Evolutionary conservation across 1,140 invertebrate genomes (phyloP), one percentile per base, ranked within the genome.

Genomic region (Odontomachus brunneus): DNA sequence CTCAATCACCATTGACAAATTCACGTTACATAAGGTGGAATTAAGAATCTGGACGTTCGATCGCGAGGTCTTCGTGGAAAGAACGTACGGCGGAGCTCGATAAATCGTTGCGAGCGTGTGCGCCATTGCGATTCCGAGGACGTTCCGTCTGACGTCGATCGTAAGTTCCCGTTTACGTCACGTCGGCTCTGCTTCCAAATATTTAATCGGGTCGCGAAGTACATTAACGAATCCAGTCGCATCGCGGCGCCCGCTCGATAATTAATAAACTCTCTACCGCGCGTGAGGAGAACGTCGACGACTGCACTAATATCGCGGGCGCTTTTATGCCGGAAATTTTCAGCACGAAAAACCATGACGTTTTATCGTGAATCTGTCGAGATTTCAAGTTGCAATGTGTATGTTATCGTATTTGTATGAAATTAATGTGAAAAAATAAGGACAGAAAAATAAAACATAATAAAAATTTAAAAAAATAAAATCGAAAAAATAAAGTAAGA

Each of bases 101-200:
- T 78, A 80, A 87, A 84, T 84, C 82, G 75, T 84, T 19, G 62
- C 29, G 19, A 63, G 74, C 59, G 33, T 38, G 14, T 65, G 11
- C 38, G 24, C 44, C 65, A 87, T 88, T 82, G 60, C 33, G 51
- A 88, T 88, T 87, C 87, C 60, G 83, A 38, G 24, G 69, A 69
- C 65, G 57, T 82, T 85, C 82, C 75, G 59, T 33, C 60, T 76
- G 82, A 84, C 86, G 82, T 84, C 71, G 75, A 38, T 57, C 51
- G 59, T 17, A 24, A 65, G 44, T 38, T 63, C 63, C 82, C 62
- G 53, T 72, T 88, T 88, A 80, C 86, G 86, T 88, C 86, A 88
- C 83, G n/a, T 38, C 67, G 82, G 55, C 38, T 75, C 82, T 84
- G 38, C 59, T 82, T 84, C 76, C 83, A 88, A 88, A 88, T 88